These are phyloP conservation scores for Agrochola circellaris DNA, from an alignment of 2,888 invertebrate genomes.

Conservation along the genomic window DNA sequence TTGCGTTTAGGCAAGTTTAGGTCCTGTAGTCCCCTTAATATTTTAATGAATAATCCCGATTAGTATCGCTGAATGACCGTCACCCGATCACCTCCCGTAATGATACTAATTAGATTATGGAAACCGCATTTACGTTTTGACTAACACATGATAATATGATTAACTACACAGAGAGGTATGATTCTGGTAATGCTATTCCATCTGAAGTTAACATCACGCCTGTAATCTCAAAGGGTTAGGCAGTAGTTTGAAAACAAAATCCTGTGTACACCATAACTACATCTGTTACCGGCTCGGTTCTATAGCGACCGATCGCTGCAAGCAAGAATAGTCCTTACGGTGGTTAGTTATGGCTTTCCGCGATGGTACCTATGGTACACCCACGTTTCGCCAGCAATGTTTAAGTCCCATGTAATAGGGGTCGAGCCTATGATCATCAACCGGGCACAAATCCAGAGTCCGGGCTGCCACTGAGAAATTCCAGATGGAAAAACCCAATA, in stretches of 20 bases:
- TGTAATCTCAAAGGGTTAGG: neutral
- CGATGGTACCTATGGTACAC: neutral
- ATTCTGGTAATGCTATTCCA: constrained; percentile 6
- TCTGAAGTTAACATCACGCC: neutral
- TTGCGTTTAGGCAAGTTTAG: too few species aligned
- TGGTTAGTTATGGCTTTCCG: too few species aligned
- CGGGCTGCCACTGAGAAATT: neutral
- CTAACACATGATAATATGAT: constrained; percentile 31
- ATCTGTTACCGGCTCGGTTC: too few species aligned
- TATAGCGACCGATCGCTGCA: too few species aligned
- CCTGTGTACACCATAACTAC: too few species aligned
- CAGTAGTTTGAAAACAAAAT: too few species aligned
- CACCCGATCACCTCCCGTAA: neutral
- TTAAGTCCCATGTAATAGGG: neutral
- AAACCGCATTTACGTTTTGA: constrained; percentile 32
- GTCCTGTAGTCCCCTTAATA: too few species aligned
- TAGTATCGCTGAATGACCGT: neutral
- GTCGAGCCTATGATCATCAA: neutral
- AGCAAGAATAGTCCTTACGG: too few species aligned
- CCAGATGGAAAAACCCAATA: too few species aligned
- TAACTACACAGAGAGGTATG: neutral
- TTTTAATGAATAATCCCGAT: constrained; percentile 4
- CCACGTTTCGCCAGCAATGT: neutral
- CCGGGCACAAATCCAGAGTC: neutral
- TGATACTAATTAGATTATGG: constrained; percentile 46